phyloP scores from a whole-genome alignment of 1,140 invertebrate species.

The Nasonia vitripennis region DNA sequence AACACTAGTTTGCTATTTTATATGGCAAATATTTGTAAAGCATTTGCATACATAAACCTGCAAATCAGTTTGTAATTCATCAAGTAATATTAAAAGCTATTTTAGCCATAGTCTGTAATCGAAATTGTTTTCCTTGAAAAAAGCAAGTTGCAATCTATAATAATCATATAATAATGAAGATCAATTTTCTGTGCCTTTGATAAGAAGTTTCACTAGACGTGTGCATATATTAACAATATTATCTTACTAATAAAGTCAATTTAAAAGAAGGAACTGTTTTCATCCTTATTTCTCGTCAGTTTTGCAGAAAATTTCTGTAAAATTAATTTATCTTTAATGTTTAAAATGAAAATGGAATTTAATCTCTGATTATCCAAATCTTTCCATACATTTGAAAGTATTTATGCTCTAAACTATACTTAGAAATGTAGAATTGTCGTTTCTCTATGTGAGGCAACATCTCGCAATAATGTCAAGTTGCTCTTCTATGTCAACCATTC shows the following conservation, averaged over 20 bases:
- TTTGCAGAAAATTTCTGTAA: not conserved
- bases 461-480: too few species aligned
- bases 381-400: too few species aligned
- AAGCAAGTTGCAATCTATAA: not conserved
- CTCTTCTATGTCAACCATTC: too few species aligned
- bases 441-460: too few species aligned
- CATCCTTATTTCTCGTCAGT: not conserved
- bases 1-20: not conserved
- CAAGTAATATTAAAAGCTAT: not conserved
- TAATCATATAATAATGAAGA: not conserved
- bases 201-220: not conserved
- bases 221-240: not conserved
- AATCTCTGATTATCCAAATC: too few species aligned
- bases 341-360: too few species aligned
- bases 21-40: not conserved
- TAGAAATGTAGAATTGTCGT: too few species aligned
- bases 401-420: too few species aligned
- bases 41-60: not conserved
- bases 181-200: slow-evolving; percentile 4
- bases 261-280: not conserved
- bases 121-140: not conserved
- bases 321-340: not conserved
- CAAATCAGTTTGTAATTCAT: not conserved
- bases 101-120: not conserved
- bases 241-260: not conserved